Evolutionary conservation across 2,888 invertebrate species (phyloP).

Genomic region (Xanthia icteritia): DNA sequence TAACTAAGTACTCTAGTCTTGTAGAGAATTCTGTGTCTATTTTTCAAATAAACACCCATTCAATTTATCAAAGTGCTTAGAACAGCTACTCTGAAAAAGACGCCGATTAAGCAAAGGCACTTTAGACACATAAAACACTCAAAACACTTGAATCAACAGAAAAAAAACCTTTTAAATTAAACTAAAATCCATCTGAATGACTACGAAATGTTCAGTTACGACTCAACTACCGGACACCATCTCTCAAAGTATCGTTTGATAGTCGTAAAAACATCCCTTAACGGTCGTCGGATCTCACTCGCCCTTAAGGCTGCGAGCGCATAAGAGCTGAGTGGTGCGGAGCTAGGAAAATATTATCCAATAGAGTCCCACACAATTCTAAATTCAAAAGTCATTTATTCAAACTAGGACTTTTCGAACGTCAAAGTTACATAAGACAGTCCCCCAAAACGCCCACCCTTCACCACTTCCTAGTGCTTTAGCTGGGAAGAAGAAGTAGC

Average conservation of each 20-base stretch:
- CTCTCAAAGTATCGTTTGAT: constrained; percentile 90
- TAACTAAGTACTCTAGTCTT: neutral
- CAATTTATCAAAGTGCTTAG: constrained; percentile 49
- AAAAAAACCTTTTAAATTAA: constrained; percentile 71
- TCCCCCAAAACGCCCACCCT: too few species aligned
- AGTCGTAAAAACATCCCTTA: constrained; percentile 90
- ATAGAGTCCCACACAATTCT: too few species aligned
- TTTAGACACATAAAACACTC: constrained; percentile 51
- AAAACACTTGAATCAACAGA: constrained; percentile 52
- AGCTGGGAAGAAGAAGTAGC: too few species aligned
- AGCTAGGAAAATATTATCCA: neutral
- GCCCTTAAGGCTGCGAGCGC: constrained; percentile 59
- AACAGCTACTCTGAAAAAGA: constrained; percentile 27
- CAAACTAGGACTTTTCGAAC: too few species aligned
- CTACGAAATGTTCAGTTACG: constrained; percentile 79
- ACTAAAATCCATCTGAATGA: constrained; percentile 69
- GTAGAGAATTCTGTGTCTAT: neutral
- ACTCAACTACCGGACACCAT: constrained; percentile 85
- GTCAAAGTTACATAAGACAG: too few species aligned
- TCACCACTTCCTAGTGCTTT: too few species aligned
- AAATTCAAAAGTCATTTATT: too few species aligned
- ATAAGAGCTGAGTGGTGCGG: neutral
- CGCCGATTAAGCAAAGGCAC: constrained; percentile 38
- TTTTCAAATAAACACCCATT: constrained; percentile 41
- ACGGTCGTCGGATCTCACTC: constrained; percentile 86